Conservation (phyloP, 92 coral and sea anemone genomes). For the Porites rus region DNA sequence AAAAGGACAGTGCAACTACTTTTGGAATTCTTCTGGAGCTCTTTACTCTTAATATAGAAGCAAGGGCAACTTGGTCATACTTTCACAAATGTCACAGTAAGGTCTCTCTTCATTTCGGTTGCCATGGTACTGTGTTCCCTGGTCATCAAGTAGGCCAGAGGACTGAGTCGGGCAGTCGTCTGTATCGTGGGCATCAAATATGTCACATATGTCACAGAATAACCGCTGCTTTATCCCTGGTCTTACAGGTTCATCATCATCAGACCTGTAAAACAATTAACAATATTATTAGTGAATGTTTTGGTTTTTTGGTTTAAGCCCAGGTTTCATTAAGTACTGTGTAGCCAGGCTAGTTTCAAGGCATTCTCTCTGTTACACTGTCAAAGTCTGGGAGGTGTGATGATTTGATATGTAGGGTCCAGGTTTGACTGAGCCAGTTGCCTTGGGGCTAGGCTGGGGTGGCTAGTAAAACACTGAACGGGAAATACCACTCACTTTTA, state of each 20-base stretch:
- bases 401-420: too few relatives aligned
- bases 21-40: background rate
- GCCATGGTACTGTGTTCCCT: conserved; percentile 90
- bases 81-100: conserved; percentile 96
- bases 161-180: conserved; percentile 98
- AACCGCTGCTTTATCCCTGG: conserved; percentile 85
- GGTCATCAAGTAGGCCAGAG: conserved; percentile 68
- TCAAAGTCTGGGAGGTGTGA: too few relatives aligned
- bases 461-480: too few relatives aligned
- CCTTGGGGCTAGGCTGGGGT: too few relatives aligned
- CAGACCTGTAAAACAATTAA: conserved; percentile 66
- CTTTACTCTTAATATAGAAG: background rate
- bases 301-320: too few relatives aligned
- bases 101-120: conserved; percentile 88
- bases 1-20: too few relatives aligned
- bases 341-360: too few relatives aligned
- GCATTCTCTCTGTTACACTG: too few relatives aligned
- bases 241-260: conserved; percentile 78
- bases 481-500: too few relatives aligned
- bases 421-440: too few relatives aligned
- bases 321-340: too few relatives aligned
- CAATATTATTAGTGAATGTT: too few relatives aligned
- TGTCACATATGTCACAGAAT: conserved; percentile 98
- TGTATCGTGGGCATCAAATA: conserved; percentile 95
- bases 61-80: conserved; percentile 37